Base-by-base conservation (phyloP, 2,888 invertebrate species). In the Phymatocera aterrima region DNA sequence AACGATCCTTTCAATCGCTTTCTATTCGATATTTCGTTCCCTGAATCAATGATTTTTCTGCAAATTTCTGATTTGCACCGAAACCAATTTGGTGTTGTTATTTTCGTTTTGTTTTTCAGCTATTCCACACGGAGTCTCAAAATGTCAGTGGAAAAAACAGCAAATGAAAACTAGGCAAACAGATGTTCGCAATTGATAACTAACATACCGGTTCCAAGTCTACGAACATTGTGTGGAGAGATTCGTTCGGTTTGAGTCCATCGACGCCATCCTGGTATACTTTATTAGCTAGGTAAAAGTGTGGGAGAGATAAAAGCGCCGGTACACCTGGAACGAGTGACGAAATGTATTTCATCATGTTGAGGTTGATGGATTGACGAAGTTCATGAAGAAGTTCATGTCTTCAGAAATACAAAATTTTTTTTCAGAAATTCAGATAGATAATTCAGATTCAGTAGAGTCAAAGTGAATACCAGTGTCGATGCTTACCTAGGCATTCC, bases 151-250 rank as follows among this genome's bases (percentile, higher is more conserved):
- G 43, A 5, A 43, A 24, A 79, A 48, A 60, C 40, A 75, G 28
- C n/a, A 28, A 51, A 6, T 43, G 21, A 6, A 77, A 64, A 70
- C 2, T 37, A 34, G 2, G 37, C 15, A 48, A 48, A 34, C 46
- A 18, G 18, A 34, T 6, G 24, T 18, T 24, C 60, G 60, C 51
- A 15, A 4, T 8, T 40, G 8, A 4, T 8, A 15, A 51, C 46
- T 57, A 80, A 89, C 94, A 92, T 91, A 96, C 96, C 79, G 95
- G 94, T 89, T 96, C 96, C 72, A 96, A 90, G 82, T 94, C 94
- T n/a, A 95, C 90, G 83, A 92, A 94, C 51, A 94, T 94, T 85
- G 93, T 92, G 86, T 96, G 96, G 21, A 91, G 88, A 3, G 92
- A 91, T 83, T 90, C 90, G 79, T 92, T 87, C 0, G 96, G 94